These are phyloP conservation scores for Drosophila pachea DNA, from an alignment of 1,140 invertebrate species.

Conservation along the genomic window DNA sequence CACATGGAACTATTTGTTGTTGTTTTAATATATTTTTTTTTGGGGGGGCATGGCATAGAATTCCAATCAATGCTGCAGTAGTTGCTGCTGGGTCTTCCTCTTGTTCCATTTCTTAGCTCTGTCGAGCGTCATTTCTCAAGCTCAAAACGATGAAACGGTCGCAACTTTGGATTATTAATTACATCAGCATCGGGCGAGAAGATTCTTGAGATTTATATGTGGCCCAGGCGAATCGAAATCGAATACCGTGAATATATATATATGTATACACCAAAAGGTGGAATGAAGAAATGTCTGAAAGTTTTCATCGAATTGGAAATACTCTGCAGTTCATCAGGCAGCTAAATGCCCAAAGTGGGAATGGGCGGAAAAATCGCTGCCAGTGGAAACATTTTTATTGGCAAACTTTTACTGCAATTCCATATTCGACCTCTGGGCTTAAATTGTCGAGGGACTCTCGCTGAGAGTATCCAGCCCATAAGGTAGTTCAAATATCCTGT, in stretches of 20 bases:
- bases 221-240: slow-evolving; percentile 64
- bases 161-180: slow-evolving; percentile 75
- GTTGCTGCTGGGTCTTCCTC: slow-evolving; percentile 43
- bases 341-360: too few relatives aligned
- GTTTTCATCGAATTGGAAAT: neutral
- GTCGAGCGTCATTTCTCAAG: slow-evolving; percentile 65
- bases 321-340: too few relatives aligned
- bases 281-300: neutral
- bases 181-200: slow-evolving; percentile 52
- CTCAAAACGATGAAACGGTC: slow-evolving; percentile 69
- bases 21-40: slow-evolving; percentile 7
- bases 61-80: slow-evolving; percentile 55
- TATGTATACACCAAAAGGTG: slow-evolving; percentile 11
- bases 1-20: slow-evolving; percentile 31
- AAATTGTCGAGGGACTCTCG: neutral
- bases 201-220: slow-evolving; percentile 57
- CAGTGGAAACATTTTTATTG: too few relatives aligned
- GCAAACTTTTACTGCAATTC: too few relatives aligned
- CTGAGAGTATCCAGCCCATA: neutral
- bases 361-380: too few relatives aligned
- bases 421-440: too few relatives aligned
- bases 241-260: slow-evolving; percentile 53
- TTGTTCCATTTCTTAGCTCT: slow-evolving; percentile 3
- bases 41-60: slow-evolving; percentile 31
- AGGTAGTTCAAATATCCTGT: slow-evolving; percentile 22